phyloP scores from a whole-genome alignment of 92 coral and sea anemone genomes.

The Parazoanthus darwini region DNA sequence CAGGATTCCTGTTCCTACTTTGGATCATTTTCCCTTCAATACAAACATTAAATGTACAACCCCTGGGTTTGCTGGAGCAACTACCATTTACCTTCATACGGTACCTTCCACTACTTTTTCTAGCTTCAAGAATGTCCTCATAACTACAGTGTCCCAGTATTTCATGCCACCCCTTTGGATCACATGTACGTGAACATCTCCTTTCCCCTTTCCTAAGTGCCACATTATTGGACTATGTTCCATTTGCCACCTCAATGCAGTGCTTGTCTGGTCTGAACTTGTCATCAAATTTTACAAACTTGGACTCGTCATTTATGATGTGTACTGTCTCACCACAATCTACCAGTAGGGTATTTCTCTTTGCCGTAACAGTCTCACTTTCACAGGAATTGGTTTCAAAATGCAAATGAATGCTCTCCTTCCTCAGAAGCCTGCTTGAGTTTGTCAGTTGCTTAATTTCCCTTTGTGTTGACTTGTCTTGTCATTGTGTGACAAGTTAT shows the following conservation, averaged over 20 bases:
- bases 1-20: constrained; percentile 55
- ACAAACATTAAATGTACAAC: constrained; percentile 47
- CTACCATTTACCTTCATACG: constrained; percentile 53
- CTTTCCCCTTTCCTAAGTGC: constrained; percentile 53
- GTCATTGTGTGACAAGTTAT: constrained; percentile 33
- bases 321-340: constrained; percentile 38
- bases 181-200: constrained; percentile 40
- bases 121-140: constrained; percentile 48
- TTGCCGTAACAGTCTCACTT: constrained; percentile 1
- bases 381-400: constrained; percentile 32
- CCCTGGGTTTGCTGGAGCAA: constrained; percentile 39
- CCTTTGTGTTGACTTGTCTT: constrained; percentile 32
- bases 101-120: constrained; percentile 49
- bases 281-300: constrained; percentile 49
- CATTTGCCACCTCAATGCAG: constrained; percentile 31
- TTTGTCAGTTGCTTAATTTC: constrained; percentile 31
- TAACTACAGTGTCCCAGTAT: constrained; percentile 59
- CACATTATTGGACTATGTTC: constrained; percentile 43
- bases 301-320: constrained; percentile 38
- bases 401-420: constrained; percentile 46
- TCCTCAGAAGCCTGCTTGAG: constrained; percentile 33
- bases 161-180: constrained; percentile 47
- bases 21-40: constrained; percentile 59
- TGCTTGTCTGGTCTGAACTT: constrained; percentile 40
- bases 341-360: constrained; percentile 36